These are phyloP conservation scores for Anas bernieri DNA, from an alignment of 2,797 vertebrate species.

Conservation along the genomic window DNA sequence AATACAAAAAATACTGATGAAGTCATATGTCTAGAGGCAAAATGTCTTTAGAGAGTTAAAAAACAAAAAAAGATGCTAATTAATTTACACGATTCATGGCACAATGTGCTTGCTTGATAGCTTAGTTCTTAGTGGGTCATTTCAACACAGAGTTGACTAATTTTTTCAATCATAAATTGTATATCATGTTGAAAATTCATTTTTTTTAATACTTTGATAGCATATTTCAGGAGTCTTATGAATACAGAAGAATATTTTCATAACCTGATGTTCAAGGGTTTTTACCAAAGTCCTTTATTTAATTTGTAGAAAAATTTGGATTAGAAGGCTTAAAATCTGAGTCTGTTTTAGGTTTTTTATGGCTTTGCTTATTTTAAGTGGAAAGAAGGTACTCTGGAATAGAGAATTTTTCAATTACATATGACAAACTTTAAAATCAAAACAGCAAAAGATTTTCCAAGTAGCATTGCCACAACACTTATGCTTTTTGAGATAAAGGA, in stretches of 20 bases:
- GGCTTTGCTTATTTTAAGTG: accelerated
- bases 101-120: background rate
- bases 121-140: background rate
- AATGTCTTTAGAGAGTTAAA: background rate
- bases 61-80: background rate
- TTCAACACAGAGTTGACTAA: background rate
- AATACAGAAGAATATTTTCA: background rate
- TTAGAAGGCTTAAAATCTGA: background rate
- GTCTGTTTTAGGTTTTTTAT: background rate
- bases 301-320: background rate
- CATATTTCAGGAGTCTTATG: background rate
- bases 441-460: background rate
- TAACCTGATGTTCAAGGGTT: background rate
- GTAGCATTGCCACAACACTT: background rate
- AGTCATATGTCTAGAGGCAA: background rate
- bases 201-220: background rate
- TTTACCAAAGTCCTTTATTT: background rate
- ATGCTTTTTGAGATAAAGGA: background rate
- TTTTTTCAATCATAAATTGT: background rate
- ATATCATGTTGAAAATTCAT: background rate
- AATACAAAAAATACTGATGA: background rate
- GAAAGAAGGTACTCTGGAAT: background rate
- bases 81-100: background rate
- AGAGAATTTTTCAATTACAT: background rate
- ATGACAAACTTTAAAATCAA: background rate